Conservation (phyloP, 2,797 vertebrate species). For the Oreortyx pictus region DNA sequence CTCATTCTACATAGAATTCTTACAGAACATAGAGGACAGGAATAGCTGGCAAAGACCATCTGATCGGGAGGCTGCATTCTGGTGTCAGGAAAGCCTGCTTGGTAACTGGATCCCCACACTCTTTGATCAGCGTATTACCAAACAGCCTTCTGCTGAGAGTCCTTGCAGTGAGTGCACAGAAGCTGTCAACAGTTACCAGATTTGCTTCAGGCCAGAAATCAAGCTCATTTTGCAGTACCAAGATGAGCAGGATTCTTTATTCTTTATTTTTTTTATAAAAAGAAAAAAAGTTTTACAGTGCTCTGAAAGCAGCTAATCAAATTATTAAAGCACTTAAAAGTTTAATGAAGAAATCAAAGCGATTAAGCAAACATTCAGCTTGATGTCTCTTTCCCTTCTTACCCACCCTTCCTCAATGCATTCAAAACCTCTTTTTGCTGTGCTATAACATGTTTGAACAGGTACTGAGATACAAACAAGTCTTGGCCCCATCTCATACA, state of each 20-base stretch:
- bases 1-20: not conserved
- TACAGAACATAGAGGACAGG: not conserved
- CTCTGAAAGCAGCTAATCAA: slow-evolving; percentile 46
- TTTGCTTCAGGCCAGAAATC: not conserved
- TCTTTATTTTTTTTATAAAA: not conserved
- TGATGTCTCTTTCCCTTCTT: slow-evolving; percentile 63
- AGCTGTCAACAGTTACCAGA: not conserved
- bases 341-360: slow-evolving; percentile 69
- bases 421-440: slow-evolving; percentile 78
- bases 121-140: not conserved
- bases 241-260: not conserved
- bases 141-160: not conserved
- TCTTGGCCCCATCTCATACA: slow-evolving; percentile 92
- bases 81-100: not conserved
- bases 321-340: slow-evolving; percentile 43
- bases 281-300: not conserved
- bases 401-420: slow-evolving; percentile 69
- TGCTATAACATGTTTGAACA: slow-evolving; percentile 88
- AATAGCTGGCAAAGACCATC: not conserved
- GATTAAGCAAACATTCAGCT: slow-evolving; percentile 62
- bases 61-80: not conserved
- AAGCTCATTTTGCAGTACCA: not conserved
- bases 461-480: slow-evolving; percentile 94
- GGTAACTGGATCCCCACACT: not conserved
- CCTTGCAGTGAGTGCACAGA: not conserved